Percentiles rank a stretch among this genome's conserved stretches.
These are phyloP conservation scores for Deroptyus accipitrinus DNA, from an alignment of 2,113 vertebrate species.

Conservation along the genomic window DNA sequence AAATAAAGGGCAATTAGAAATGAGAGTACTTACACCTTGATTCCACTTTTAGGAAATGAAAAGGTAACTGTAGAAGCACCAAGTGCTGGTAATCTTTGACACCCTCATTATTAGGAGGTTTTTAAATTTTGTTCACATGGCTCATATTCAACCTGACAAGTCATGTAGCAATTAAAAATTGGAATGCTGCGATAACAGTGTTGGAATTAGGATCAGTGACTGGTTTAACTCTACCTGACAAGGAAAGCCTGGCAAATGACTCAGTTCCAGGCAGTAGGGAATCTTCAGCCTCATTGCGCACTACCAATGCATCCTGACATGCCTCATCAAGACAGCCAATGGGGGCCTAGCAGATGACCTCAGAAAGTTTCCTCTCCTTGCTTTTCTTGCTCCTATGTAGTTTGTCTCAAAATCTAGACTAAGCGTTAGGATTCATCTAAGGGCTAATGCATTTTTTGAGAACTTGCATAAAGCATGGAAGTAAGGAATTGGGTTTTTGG, in stretches of 20 bases:
- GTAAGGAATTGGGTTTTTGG: background rate
- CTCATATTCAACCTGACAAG: conserved; percentile 92
- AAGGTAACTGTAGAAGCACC: background rate
- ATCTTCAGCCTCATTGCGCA: conserved; percentile 90
- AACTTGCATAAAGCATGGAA: background rate
- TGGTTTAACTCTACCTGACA: conserved; percentile 91
- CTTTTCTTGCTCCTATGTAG: background rate
- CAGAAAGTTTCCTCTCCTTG: conserved; percentile 42
- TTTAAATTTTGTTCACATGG: conserved; percentile 83
- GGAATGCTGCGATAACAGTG: conserved; percentile 95
- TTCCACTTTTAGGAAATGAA: conserved; percentile 13
- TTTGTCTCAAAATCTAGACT: background rate
- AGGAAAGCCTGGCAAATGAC: conserved; percentile 92
- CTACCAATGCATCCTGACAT: conserved; percentile 84
- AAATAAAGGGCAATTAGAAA: background rate
- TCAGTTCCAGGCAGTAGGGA: conserved; percentile 86
- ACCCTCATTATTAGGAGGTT: conserved; percentile 83
- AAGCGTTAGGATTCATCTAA: background rate
- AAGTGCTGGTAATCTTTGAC: conserved; percentile 69
- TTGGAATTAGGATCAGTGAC: conserved; percentile 94
- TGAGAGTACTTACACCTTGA: background rate
- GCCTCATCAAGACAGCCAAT: conserved; percentile 69
- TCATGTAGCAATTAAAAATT: conserved; percentile 96
- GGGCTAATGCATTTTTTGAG: background rate
- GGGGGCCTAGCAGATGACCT: conserved; percentile 68